Percentiles rank a stretch among this genome's conserved stretches.
phyloP scores from a whole-genome alignment of 2,888 invertebrate species.

The Drosophila peninsularis region DNA sequence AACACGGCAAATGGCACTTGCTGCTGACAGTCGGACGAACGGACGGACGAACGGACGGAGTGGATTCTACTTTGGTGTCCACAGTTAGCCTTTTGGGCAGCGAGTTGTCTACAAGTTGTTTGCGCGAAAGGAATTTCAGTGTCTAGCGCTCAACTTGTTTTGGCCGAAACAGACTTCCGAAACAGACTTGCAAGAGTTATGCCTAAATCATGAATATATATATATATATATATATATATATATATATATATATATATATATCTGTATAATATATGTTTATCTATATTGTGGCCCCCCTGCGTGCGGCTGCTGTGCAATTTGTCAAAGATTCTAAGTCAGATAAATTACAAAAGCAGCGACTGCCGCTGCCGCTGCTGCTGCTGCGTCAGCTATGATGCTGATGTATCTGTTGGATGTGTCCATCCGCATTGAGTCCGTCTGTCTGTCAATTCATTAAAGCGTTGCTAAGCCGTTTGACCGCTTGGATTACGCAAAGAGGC shows the following conservation, averaged over 20 bases:
- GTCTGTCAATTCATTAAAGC: slow-evolving; percentile 53
- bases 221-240: neutral
- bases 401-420: slow-evolving; percentile 50
- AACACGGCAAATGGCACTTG: slow-evolving; percentile 69
- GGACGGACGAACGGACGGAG: slow-evolving; percentile 1
- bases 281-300: slow-evolving; percentile 31
- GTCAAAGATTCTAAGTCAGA: slow-evolving; percentile 70
- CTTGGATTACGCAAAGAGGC: slow-evolving; percentile 67
- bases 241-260: slow-evolving; percentile 7
- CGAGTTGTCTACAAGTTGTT: slow-evolving; percentile 53
- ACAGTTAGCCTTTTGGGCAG: slow-evolving; percentile 39
- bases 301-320: slow-evolving; percentile 60
- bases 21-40: slow-evolving; percentile 22
- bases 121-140: slow-evolving; percentile 61
- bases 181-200: slow-evolving; percentile 52
- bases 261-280: slow-evolving; percentile 20
- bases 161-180: slow-evolving; percentile 59
- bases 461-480: slow-evolving; percentile 46
- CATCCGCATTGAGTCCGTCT: slow-evolving; percentile 5
- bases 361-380: slow-evolving; percentile 7
- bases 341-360: slow-evolving; percentile 61
- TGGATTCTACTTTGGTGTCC: slow-evolving; percentile 38
- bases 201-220: slow-evolving; percentile 34
- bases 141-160: slow-evolving; percentile 51
- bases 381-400: slow-evolving; percentile 19